phyloP scores from a whole-genome alignment of 2,113 vertebrate species.

The Nycticryphes semicollaris region DNA sequence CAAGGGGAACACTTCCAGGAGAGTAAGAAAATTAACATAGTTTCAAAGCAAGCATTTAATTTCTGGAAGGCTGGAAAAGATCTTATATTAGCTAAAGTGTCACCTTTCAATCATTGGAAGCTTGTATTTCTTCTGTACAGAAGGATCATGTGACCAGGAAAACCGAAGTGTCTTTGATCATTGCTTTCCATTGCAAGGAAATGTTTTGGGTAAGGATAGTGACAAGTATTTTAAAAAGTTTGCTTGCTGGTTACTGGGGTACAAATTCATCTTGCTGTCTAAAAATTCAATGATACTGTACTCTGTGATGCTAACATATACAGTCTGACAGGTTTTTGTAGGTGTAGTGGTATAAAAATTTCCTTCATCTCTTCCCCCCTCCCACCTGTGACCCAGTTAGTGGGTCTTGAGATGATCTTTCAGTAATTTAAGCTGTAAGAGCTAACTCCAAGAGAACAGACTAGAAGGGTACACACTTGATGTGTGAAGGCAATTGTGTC shows the following conservation, averaged over 20 bases:
- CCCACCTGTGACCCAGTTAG: background rate
- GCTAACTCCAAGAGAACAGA: background rate
- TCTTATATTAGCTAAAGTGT: background rate
- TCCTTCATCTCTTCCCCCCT: background rate
- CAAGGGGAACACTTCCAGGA: background rate
- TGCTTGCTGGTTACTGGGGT: background rate
- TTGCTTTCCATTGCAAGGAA: background rate
- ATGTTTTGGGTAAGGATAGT: background rate
- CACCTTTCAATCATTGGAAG: background rate
- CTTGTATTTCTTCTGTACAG: background rate
- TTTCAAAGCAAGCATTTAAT: background rate
- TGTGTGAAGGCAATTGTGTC: background rate
- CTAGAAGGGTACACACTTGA: background rate
- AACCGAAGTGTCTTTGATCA: background rate
- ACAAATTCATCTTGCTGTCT: background rate
- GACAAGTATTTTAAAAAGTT: background rate
- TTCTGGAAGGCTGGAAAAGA: background rate
- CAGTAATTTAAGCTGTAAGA: background rate
- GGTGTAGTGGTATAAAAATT: background rate
- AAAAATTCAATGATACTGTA: background rate
- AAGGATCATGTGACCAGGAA: background rate
- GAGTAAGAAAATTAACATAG: background rate
- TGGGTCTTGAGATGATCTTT: background rate
- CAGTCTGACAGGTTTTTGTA: background rate
- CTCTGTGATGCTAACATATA: background rate